A percentile compares a stretch with the other conserved stretches of the same genome.
Evolutionary conservation across 2,888 invertebrate genomes (phyloP).

Genomic region (Ommatoiulus sabulosus): DNA sequence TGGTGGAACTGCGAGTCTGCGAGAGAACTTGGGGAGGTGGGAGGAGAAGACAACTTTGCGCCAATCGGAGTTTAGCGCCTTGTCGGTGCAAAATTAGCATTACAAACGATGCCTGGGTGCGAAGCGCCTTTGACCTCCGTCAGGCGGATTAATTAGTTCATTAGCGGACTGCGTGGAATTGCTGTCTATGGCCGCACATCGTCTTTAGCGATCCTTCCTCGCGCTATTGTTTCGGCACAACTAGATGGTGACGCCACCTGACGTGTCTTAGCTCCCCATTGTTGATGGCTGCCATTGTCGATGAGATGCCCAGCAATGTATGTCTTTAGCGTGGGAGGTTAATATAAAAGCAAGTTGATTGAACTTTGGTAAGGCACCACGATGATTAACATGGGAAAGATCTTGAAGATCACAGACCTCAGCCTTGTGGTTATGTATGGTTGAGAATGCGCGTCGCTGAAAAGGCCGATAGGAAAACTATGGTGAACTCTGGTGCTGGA

Average conservation of each 20-base stretch:
- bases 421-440: too few species aligned
- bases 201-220: not conserved
- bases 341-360: too few species aligned
- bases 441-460: too few species aligned
- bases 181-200: not conserved
- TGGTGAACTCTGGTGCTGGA: too few species aligned
- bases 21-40: slow-evolving; percentile 2
- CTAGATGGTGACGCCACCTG: not conserved
- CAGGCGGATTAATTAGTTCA: not conserved
- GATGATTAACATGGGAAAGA: too few species aligned
- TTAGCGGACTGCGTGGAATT: not conserved
- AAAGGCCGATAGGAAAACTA: too few species aligned
- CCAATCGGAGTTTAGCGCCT: not conserved
- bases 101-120: not conserved
- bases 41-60: not conserved
- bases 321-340: not conserved
- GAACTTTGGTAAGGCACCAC: too few species aligned
- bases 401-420: too few species aligned
- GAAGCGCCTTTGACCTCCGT: not conserved
- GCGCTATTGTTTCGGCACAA: not conserved
- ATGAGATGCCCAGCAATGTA: too few species aligned
- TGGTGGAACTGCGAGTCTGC: not conserved
- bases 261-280: not conserved
- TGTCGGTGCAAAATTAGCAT: not conserved
- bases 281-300: not conserved